Evolutionary conservation across 2,113 vertebrate species (phyloP).

Genomic region (Hirundichthys speculiger): DNA sequence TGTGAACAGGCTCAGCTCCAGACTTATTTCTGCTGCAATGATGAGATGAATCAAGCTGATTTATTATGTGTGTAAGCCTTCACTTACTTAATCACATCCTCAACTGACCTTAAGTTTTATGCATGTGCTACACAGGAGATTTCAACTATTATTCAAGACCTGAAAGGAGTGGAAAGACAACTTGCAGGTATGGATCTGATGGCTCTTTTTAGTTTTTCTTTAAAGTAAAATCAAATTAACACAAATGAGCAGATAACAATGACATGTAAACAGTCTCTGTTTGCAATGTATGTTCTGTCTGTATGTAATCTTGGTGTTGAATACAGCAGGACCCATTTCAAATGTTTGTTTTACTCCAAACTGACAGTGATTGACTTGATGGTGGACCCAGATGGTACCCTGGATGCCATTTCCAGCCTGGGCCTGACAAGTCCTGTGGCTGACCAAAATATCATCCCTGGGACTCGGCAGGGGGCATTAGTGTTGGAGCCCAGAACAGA

Average conservation of each 20-base stretch:
- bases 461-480: slow-evolving; percentile 64
- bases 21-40: slow-evolving; percentile 21
- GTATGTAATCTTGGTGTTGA: background rate
- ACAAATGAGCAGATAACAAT: background rate
- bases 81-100: slow-evolving; percentile 18
- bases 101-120: slow-evolving; percentile 2
- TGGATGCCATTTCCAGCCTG: slow-evolving; percentile 91
- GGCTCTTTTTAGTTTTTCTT: no score
- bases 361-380: slow-evolving; percentile 91
- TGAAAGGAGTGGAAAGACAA: slow-evolving; percentile 93
- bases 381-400: slow-evolving; percentile 94
- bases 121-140: slow-evolving; percentile 85
- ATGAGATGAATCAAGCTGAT: slow-evolving; percentile 26
- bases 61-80: slow-evolving; percentile 28
- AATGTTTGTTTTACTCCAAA: slow-evolving; percentile 21
- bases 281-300: no score
- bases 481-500: slow-evolving; percentile 48
- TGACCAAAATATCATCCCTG: slow-evolving; percentile 80
- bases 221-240: no score
- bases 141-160: slow-evolving; percentile 91
- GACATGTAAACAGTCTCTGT: background rate
- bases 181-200: slow-evolving; percentile 84
- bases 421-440: slow-evolving; percentile 83
- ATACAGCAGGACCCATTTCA: background rate
- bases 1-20: slow-evolving; percentile 12